Conservation (phyloP, 2,797 vertebrate species). For the Bovichtus variegatus region DNA sequence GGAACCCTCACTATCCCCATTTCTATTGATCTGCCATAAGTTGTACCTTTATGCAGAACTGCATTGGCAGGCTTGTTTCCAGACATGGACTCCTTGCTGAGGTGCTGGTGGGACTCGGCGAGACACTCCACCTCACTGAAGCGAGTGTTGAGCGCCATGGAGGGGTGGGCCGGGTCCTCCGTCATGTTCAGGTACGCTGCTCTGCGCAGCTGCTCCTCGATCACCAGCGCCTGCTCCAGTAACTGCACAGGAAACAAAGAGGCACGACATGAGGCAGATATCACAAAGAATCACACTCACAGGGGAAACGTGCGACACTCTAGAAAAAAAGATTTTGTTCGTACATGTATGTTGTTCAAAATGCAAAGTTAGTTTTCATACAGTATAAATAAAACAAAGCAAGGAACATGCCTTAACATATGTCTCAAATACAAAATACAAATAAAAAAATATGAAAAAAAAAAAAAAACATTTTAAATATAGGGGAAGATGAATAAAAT, state of each 20-base stretch:
- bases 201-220: slow-evolving; percentile 95
- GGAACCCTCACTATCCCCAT: not conserved
- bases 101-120: slow-evolving; percentile 98
- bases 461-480: too few relatives aligned
- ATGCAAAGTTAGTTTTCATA: too few relatives aligned
- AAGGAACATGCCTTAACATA: too few relatives aligned
- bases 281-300: too few relatives aligned
- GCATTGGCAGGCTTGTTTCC: slow-evolving; percentile 99
- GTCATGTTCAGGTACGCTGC: slow-evolving; percentile 99
- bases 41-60: slow-evolving; percentile 97
- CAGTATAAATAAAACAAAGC: too few relatives aligned
- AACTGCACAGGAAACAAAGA: slow-evolving; percentile 80
- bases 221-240: slow-evolving; percentile 96
- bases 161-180: slow-evolving; percentile 96
- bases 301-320: too few relatives aligned
- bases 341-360: too few relatives aligned
- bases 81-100: slow-evolving; percentile 98
- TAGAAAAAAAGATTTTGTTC: too few relatives aligned
- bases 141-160: slow-evolving; percentile 98
- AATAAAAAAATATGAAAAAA: too few relatives aligned
- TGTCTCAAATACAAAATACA: too few relatives aligned
- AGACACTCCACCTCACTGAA: slow-evolving; percentile 98
- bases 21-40: not conserved
- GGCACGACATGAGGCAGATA: slow-evolving; percentile 10
- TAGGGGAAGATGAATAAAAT: too few relatives aligned